Percentiles rank a stretch among this genome's conserved stretches.
These are phyloP conservation scores for Gallinago undulata DNA, from an alignment of 2,113 vertebrate species.

Conservation along the genomic window DNA sequence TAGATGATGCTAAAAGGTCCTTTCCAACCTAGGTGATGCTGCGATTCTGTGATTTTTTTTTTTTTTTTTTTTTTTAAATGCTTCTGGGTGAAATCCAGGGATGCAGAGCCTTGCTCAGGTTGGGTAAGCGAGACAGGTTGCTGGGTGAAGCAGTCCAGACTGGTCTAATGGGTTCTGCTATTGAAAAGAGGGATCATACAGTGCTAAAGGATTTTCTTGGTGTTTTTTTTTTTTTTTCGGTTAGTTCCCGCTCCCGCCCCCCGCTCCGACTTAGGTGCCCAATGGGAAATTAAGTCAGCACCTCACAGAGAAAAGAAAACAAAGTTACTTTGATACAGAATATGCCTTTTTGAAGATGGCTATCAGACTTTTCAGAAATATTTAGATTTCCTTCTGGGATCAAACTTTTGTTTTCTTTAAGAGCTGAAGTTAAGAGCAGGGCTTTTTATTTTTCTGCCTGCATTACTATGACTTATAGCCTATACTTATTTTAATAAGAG, in stretches of 20 bases:
- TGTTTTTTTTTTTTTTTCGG: neutral
- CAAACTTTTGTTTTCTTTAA: conserved; percentile 19
- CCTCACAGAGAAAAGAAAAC: neutral
- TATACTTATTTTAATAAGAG: conserved; percentile 35
- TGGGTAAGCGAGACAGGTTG: neutral
- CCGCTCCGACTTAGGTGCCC: neutral
- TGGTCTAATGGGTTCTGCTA: neutral
- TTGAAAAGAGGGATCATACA: neutral
- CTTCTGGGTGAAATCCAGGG: neutral
- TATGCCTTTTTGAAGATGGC: neutral
- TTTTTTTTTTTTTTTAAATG: neutral
- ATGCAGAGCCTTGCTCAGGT: fast-evolving
- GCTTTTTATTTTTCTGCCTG: neutral
- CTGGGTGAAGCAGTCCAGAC: neutral
- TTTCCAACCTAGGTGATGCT: no score
- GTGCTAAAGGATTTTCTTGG: neutral
- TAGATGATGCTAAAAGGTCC: no score
- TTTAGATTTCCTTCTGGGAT: conserved; percentile 26
- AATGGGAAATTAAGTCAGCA: conserved; percentile 34
- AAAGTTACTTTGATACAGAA: neutral
- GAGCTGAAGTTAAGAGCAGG: neutral
- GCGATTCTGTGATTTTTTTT: no score
- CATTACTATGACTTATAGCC: conserved; percentile 34
- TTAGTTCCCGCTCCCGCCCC: no score
- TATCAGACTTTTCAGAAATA: conserved; percentile 12